Evolutionary conservation across 2,113 vertebrate species (phyloP).

Genomic region (Protobothrops mucrosquamatus): DNA sequence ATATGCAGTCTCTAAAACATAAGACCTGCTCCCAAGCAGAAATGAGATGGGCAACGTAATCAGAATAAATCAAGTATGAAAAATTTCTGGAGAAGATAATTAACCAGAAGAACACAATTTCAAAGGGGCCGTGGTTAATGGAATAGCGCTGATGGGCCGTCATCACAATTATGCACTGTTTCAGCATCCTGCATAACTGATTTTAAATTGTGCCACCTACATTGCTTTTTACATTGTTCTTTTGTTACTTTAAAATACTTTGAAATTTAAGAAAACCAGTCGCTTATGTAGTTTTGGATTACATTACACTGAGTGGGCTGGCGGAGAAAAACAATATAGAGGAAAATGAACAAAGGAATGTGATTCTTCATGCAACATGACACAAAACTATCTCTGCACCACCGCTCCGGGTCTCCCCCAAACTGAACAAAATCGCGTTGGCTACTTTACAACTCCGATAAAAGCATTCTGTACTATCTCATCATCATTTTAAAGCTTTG

Average conservation of each 20-base stretch:
- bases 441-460: background rate
- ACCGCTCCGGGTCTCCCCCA: too few relatives aligned
- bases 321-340: too few relatives aligned
- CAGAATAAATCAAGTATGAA: constrained; percentile 44
- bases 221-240: background rate
- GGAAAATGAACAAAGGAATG: background rate
- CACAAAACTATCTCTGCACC: background rate
- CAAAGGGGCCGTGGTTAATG: constrained; percentile 31
- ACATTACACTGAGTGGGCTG: background rate
- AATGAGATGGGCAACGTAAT: constrained; percentile 17
- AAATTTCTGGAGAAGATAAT: constrained; percentile 34
- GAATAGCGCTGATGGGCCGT: constrained; percentile 27
- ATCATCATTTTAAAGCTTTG: background rate
- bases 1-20: background rate
- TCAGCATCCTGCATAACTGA: background rate
- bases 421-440: too few relatives aligned
- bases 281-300: background rate
- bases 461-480: background rate
- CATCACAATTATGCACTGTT: background rate
- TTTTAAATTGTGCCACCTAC: background rate
- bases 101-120: constrained; percentile 33
- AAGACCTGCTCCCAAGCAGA: background rate
- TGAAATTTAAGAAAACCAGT: background rate
- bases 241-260: background rate
- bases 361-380: too few relatives aligned